Conservation (phyloP, 1,140 invertebrate species). For the Lineus longissimus region DNA sequence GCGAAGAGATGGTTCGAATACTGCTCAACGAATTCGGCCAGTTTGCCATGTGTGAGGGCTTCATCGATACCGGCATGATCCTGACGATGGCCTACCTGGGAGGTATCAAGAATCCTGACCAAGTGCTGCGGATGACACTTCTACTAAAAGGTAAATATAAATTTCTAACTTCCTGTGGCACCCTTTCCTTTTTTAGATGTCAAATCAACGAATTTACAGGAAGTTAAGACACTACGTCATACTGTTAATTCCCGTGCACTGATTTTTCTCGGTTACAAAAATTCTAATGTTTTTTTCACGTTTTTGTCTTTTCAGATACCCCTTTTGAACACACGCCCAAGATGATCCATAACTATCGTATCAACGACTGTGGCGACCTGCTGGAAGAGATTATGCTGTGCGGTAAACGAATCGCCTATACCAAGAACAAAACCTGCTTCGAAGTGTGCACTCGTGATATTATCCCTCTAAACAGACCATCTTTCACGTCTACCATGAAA, state of each 20-base stretch:
- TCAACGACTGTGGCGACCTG: background rate
- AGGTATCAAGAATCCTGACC: background rate
- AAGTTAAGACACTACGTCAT: too few species aligned
- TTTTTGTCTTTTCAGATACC: constrained; percentile 2
- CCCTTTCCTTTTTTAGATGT: too few species aligned
- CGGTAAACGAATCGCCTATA: constrained; percentile 1
- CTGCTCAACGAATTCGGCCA: background rate
- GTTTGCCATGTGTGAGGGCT: constrained; percentile 1
- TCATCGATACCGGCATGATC: background rate
- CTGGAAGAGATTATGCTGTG: background rate
- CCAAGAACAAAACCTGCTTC: background rate
- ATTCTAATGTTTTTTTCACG: background rate
- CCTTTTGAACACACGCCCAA: background rate
- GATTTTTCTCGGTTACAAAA: too few species aligned
- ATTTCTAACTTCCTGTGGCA: too few species aligned
- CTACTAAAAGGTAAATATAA: constrained; percentile 1
- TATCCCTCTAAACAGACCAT: background rate
- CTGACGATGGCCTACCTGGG: background rate
- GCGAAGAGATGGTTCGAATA: constrained; percentile 1
- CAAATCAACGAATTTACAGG: too few species aligned
- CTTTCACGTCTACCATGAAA: background rate
- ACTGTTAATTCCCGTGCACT: too few species aligned
- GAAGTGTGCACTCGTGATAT: background rate
- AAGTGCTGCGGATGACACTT: constrained; percentile 1
- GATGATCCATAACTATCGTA: constrained; percentile 3